These are phyloP conservation scores for Mohoua ochrocephala DNA, from an alignment of 2,113 vertebrate genomes.

Conservation along the genomic window DNA sequence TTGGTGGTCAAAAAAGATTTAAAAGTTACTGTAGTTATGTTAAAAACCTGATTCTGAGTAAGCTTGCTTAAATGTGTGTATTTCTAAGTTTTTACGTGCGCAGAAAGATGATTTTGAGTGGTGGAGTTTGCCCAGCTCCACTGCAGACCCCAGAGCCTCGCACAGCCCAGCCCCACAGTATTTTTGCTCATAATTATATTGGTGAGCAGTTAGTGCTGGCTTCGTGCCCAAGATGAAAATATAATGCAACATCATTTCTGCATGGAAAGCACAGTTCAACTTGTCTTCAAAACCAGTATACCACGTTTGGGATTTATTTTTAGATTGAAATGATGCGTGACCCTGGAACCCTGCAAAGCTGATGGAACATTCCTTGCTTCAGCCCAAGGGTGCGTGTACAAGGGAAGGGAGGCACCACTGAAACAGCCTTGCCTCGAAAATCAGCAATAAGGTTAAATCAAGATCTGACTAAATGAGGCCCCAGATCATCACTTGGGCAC, in stretches of 20 bases:
- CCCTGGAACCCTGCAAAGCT: neutral
- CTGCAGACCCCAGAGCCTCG: neutral
- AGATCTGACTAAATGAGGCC: neutral
- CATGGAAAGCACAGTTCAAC: neutral
- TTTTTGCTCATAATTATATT: neutral
- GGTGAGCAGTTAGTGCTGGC: neutral
- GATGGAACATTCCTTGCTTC: neutral
- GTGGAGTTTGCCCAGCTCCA: neutral
- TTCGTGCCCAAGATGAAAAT: neutral
- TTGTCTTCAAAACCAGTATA: neutral
- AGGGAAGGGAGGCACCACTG: neutral
- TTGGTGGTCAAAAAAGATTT: neutral
- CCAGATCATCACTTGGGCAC: neutral
- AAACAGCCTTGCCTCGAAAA: neutral
- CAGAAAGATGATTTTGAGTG: neutral
- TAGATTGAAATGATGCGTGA: neutral
- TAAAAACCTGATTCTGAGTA: neutral
- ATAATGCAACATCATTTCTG: neutral
- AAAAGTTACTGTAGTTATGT: neutral
- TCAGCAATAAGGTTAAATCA: neutral
- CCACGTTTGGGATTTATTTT: neutral
- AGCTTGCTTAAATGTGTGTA: neutral
- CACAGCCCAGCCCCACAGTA: neutral
- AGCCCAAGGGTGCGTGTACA: accelerated
- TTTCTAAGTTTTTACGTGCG: neutral